Conservation (phyloP, 2,888 invertebrate genomes). For the Euplexia lucipara region DNA sequence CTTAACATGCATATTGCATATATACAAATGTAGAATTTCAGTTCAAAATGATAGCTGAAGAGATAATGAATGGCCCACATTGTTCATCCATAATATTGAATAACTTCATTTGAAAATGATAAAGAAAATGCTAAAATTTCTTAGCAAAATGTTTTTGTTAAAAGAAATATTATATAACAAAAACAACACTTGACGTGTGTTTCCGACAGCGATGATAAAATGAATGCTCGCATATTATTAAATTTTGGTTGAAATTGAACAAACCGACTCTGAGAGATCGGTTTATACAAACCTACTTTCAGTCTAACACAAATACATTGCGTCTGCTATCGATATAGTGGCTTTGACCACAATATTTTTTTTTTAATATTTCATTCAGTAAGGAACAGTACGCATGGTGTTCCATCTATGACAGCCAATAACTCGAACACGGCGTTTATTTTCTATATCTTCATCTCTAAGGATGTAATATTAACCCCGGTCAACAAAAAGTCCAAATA, state of each 20-base stretch:
- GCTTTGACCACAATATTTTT: too few relatives aligned
- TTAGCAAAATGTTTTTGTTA: neutral
- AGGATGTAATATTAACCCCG: conserved; percentile 26
- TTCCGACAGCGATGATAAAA: neutral
- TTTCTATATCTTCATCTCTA: conserved; percentile 12
- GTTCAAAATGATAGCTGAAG: neutral
- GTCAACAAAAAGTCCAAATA: conserved; percentile 41
- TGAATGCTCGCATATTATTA: neutral
- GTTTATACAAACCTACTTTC: too few relatives aligned
- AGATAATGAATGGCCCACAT: conserved; percentile 3
- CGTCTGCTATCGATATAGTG: neutral
- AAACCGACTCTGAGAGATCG: neutral
- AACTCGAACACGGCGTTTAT: conserved; percentile 6
- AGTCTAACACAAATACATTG: neutral
- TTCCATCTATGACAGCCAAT: conserved; percentile 8
- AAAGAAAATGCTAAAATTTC: neutral
- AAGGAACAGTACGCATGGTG: neutral
- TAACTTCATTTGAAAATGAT: neutral
- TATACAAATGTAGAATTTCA: too few relatives aligned
- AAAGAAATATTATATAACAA: neutral
- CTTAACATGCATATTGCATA: too few relatives aligned
- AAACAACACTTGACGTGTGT: neutral
- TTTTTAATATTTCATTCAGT: neutral
- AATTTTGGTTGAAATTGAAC: neutral
- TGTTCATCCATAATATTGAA: neutral